Conservation (phyloP, 1,140 invertebrate species). For the Drosophila pectinifera region DNA sequence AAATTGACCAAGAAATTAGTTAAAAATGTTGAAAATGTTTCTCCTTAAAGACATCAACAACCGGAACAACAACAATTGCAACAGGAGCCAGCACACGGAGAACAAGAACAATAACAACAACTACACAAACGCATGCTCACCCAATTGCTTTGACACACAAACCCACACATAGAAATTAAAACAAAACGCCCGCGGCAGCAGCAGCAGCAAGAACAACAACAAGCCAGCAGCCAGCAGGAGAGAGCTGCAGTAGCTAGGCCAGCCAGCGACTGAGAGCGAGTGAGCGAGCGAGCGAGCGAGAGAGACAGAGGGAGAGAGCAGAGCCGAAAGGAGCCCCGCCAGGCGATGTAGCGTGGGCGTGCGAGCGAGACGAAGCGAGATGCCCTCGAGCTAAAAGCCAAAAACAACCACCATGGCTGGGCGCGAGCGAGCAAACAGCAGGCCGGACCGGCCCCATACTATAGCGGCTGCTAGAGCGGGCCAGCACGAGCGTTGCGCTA, state of each 20-base stretch:
- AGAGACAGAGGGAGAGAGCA: background rate
- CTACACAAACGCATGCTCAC: constrained; percentile 52
- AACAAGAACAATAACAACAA: constrained; percentile 4
- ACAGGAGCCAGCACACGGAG: constrained; percentile 1
- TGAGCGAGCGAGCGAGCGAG: no score
- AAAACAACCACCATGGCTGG: constrained; percentile 26
- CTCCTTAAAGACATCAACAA: constrained; percentile 12
- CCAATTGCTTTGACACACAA: constrained; percentile 81
- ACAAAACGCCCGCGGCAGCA: constrained; percentile 70
- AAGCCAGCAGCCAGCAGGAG: background rate
- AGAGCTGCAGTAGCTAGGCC: constrained; percentile 8
- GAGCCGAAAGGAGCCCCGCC: constrained; percentile 12
- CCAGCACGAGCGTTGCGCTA: constrained; percentile 44
- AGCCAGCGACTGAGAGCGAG: background rate
- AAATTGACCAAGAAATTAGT: background rate
- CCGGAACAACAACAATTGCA: constrained; percentile 15
- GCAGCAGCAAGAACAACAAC: constrained; percentile 14
- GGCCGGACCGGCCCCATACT: constrained; percentile 4
- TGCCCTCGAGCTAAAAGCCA: constrained; percentile 27
- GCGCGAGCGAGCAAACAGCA: constrained; percentile 14
- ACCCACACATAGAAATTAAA: constrained; percentile 79
- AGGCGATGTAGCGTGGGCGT: constrained; percentile 20
- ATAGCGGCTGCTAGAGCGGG: constrained; percentile 28
- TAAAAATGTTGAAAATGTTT: background rate
- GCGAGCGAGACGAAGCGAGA: constrained; percentile 50